Evolutionary conservation across 1,140 invertebrate genomes (phyloP).

Genomic region (Drosophila takahashii): DNA sequence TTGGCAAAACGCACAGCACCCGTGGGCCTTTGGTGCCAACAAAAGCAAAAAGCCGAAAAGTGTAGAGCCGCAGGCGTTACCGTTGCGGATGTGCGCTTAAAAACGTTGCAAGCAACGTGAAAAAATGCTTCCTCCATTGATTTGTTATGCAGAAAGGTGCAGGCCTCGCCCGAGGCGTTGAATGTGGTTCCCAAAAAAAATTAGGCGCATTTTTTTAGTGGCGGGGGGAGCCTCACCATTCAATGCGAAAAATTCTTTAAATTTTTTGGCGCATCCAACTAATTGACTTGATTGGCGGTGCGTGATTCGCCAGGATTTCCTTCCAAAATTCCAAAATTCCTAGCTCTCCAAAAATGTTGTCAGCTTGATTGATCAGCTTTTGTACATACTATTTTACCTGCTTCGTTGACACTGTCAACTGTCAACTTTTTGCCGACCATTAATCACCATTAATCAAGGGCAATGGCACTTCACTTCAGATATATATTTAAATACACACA

Average conservation of each 20-base stretch:
- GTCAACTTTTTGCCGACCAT: conserved; percentile 51
- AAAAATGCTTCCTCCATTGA: conserved; percentile 49
- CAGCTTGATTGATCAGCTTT: conserved; percentile 39
- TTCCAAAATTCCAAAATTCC: conserved; percentile 7
- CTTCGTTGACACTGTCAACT: conserved; percentile 6
- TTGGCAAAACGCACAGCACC: conserved; percentile 72
- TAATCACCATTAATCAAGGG: conserved; percentile 71
- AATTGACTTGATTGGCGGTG: conserved; percentile 70
- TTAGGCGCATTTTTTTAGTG: too few relatives aligned
- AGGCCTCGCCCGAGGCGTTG: conserved; percentile 58
- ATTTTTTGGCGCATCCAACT: conserved; percentile 54
- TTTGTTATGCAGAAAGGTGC: conserved; percentile 81
- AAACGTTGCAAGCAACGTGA: conserved; percentile 42
- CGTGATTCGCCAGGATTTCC: conserved; percentile 53
- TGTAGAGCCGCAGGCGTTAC: conserved; percentile 77
- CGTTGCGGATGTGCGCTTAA: conserved; percentile 73
- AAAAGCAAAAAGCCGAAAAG: conserved; percentile 50
- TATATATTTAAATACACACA: neutral
- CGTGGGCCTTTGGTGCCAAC: conserved; percentile 23
- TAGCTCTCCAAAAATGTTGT: conserved; percentile 14
- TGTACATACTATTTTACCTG: neutral
- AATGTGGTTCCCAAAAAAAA: conserved; percentile 5
- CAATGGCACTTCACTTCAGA: conserved; percentile 3
- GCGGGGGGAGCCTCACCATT: neutral
- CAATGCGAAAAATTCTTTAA: conserved; percentile 50